Conservation (phyloP, 2,888 invertebrate species). For the Euzophera pinguis region DNA sequence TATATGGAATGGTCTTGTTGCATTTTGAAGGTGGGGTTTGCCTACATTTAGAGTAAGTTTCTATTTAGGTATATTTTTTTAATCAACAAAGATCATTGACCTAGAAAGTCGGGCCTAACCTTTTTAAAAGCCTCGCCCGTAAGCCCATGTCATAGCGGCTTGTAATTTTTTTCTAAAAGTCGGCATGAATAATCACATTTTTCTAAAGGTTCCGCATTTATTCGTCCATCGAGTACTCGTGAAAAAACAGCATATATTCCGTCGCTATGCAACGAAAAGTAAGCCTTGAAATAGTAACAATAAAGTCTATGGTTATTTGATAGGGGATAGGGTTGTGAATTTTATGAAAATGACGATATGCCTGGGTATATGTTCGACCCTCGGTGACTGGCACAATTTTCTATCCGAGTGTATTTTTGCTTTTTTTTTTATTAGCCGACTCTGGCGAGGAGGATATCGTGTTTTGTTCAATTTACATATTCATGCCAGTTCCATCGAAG, state of each 20-base stretch:
- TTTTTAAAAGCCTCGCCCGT: constrained; percentile 22
- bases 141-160: constrained; percentile 54
- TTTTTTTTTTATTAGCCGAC: constrained; percentile 62
- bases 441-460: constrained; percentile 35
- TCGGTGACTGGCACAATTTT: constrained; percentile 75
- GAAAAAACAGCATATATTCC: constrained; percentile 28
- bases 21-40: no score
- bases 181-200: constrained; percentile 78
- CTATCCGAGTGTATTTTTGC: constrained; percentile 68
- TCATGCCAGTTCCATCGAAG: constrained; percentile 4
- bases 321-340: constrained; percentile 56
- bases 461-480: constrained; percentile 22
- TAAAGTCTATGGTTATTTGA: constrained; percentile 55
- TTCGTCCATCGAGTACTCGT: constrained; percentile 40
- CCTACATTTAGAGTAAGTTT: no score
- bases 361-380: constrained; percentile 50
- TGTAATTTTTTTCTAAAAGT: constrained; percentile 71
- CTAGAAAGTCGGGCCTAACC: constrained; percentile 35
- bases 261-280: constrained; percentile 19
- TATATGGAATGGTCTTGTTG: no score
- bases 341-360: constrained; percentile 64
- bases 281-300: constrained; percentile 43
- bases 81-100: constrained; percentile 32
- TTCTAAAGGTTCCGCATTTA: constrained; percentile 74
- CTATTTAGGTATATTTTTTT: not conserved